Evolutionary conservation across 2,113 vertebrate genomes (phyloP).

Genomic region (Scortum barcoo): DNA sequence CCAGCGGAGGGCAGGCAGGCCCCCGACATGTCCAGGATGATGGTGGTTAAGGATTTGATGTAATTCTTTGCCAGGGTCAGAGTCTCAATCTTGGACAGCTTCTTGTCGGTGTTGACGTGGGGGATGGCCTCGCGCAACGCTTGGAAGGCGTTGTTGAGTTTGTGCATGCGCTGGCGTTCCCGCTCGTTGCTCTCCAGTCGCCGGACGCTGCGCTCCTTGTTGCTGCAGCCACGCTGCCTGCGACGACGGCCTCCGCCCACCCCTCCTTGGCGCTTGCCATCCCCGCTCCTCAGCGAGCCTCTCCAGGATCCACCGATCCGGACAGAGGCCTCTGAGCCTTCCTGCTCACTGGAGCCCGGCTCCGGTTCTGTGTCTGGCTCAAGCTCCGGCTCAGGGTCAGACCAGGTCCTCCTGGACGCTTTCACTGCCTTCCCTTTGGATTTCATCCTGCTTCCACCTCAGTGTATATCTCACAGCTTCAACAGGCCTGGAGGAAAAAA

Average conservation of each 20-base stretch:
- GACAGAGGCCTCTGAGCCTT: constrained; percentile 85
- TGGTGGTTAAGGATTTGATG: constrained; percentile 96
- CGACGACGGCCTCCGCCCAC: constrained; percentile 60
- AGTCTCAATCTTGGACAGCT: constrained; percentile 99
- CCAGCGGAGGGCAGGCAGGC: constrained; percentile 84
- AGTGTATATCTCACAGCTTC: constrained; percentile 28
- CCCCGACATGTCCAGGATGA: constrained; percentile 93
- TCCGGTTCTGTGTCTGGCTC: constrained; percentile 78
- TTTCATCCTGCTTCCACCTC: constrained; percentile 87
- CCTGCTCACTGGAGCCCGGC: constrained; percentile 83
- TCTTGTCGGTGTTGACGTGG: constrained; percentile 93
- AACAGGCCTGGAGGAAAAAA: constrained; percentile 40
- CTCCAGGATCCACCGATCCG: constrained; percentile 78
- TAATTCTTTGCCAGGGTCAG: constrained; percentile 98
- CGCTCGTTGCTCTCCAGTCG: constrained; percentile 97
- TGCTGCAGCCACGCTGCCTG: constrained; percentile 73
- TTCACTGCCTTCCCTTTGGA: constrained; percentile 90
- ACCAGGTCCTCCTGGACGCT: constrained; percentile 76
- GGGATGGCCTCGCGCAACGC: constrained; percentile 95
- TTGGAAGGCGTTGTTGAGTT: constrained; percentile 98
- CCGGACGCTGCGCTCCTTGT: constrained; percentile 89
- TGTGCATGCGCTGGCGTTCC: constrained; percentile 98
- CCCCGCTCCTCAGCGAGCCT: constrained; percentile 67
- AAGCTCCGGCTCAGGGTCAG: constrained; percentile 78
- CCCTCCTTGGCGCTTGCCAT: constrained; percentile 52